These are phyloP conservation scores for Chamaea fasciata DNA, from an alignment of 2,113 vertebrate species.

Conservation along the genomic window DNA sequence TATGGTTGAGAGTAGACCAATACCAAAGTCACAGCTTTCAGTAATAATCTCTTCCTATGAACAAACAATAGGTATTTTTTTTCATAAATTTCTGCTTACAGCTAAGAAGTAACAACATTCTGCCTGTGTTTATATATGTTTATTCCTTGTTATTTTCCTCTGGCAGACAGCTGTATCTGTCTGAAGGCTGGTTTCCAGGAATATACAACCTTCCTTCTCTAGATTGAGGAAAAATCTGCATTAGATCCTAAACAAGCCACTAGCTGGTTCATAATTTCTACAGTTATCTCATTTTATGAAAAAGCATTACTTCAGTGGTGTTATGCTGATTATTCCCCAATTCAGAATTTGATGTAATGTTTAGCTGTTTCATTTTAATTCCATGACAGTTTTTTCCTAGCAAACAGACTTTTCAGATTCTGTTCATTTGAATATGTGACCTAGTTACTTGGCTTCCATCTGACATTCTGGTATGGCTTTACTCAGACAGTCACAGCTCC, in stretches of 20 bases:
- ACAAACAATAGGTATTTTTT: slow-evolving; percentile 82
- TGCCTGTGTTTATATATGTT: neutral
- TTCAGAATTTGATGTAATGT: neutral
- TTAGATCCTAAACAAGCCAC: neutral
- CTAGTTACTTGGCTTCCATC: neutral
- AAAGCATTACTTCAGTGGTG: neutral
- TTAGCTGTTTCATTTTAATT: neutral
- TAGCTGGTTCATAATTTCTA: neutral
- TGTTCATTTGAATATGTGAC: neutral
- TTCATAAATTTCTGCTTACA: neutral
- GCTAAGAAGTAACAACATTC: neutral
- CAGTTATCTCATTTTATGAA: neutral
- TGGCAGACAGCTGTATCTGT: neutral
- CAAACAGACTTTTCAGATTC: neutral
- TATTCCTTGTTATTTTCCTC: neutral
- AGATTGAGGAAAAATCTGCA: neutral
- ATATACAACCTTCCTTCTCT: neutral
- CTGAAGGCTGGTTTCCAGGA: neutral
- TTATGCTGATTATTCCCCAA: neutral
- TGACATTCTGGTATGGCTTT: neutral
- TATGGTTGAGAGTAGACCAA: slow-evolving; percentile 74
- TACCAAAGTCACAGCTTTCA: slow-evolving; percentile 72
- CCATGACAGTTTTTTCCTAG: neutral
- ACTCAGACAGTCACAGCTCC: neutral
- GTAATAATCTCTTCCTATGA: slow-evolving; percentile 80